phyloP scores from a whole-genome alignment of 2,797 vertebrate species.

The Synaphobranchus kaupii region DNA sequence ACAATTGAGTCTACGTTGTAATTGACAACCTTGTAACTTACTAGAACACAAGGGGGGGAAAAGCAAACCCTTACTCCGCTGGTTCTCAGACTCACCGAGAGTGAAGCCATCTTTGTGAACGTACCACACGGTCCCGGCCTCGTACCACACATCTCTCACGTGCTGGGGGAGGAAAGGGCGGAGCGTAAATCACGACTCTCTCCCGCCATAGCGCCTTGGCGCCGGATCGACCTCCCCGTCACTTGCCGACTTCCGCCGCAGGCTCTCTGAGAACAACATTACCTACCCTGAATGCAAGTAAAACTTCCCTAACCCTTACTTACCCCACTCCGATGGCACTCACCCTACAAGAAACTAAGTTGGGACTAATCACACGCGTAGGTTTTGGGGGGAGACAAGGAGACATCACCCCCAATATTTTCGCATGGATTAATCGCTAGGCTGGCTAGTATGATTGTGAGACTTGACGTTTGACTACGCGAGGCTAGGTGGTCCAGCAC shows the following conservation, averaged over 20 bases:
- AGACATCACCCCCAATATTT: no score
- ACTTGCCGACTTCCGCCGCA: not conserved
- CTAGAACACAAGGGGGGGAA: not conserved
- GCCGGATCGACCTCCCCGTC: not conserved
- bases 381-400: no score
- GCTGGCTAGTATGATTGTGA: no score
- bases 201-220: no score
- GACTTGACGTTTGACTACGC: no score
- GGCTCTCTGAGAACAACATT: not conserved
- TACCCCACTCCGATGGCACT: no score
- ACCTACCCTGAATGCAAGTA: not conserved
- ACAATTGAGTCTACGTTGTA: not conserved
- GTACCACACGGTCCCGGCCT: slow-evolving; percentile 88
- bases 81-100: slow-evolving; percentile 73
- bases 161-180: slow-evolving; percentile 37
- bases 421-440: no score
- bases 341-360: no score
- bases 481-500: no score
- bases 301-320: not conserved
- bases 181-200: not conserved
- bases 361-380: no score
- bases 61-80: not conserved
- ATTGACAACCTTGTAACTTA: not conserved
- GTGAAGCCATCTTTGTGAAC: slow-evolving; percentile 80
- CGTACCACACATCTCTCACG: slow-evolving; percentile 83